phyloP scores from a whole-genome alignment of 2,888 invertebrate genomes.

The Sinopyrophorus schimmeli region DNA sequence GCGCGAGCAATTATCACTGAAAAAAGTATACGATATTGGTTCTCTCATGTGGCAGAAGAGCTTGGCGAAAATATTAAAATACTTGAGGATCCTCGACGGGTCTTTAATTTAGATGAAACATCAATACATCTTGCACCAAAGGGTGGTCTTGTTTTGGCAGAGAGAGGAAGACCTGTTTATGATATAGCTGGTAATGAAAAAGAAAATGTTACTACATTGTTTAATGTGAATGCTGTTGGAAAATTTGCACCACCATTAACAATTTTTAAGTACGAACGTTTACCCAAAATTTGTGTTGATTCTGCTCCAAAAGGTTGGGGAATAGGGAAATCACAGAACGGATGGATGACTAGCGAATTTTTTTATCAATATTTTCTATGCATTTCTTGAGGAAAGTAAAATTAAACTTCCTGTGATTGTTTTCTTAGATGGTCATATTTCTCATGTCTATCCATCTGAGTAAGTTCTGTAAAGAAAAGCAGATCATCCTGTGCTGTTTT shows the following conservation, averaged over 20 bases:
- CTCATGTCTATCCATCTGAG: constrained; percentile 37
- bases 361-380: constrained; percentile 37
- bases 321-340: constrained; percentile 31
- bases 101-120: constrained; percentile 40
- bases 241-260: constrained; percentile 34
- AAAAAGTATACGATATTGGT: constrained; percentile 33
- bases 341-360: constrained; percentile 41
- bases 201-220: constrained; percentile 28
- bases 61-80: constrained; percentile 26
- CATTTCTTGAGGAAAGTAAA: constrained; percentile 33
- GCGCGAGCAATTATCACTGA: constrained; percentile 32
- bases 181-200: constrained; percentile 20
- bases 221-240: constrained; percentile 36
- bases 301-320: not conserved
- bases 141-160: constrained; percentile 33
- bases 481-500: constrained; percentile 37
- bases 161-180: constrained; percentile 23
- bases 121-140: constrained; percentile 32
- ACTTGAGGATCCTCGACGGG: constrained; percentile 31
- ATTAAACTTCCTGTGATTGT: constrained; percentile 37
- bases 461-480: constrained; percentile 35
- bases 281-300: not conserved
- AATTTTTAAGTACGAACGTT: constrained; percentile 31
- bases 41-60: constrained; percentile 22
- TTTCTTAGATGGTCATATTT: constrained; percentile 40